phyloP scores from a whole-genome alignment of 2,888 invertebrate genomes.

The Iphiclides podalirius region DNA sequence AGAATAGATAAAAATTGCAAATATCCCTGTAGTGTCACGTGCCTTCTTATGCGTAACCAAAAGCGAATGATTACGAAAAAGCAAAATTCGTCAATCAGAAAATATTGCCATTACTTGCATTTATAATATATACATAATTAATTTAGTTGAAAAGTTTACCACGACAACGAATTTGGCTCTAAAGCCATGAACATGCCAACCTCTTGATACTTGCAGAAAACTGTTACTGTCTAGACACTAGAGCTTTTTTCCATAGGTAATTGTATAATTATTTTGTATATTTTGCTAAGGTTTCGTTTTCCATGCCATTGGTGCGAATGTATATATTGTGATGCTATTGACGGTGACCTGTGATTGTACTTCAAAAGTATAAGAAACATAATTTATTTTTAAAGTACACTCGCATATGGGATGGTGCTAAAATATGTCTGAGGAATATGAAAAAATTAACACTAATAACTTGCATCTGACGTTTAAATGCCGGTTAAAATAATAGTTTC shows the following conservation, averaged over 20 bases:
- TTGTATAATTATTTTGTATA: conserved; percentile 21
- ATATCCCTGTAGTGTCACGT: neutral
- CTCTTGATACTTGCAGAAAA: conserved; percentile 24
- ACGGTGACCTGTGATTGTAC: conserved; percentile 53
- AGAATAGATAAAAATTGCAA: conserved; percentile 30
- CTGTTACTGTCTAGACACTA: conserved; percentile 23
- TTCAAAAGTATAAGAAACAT: conserved; percentile 36
- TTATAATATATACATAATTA: conserved; percentile 73
- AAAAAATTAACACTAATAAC: conserved; percentile 30
- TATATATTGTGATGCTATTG: conserved; percentile 33
- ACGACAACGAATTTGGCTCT: conserved; percentile 47
- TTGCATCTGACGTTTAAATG: conserved; percentile 6
- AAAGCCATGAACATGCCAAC: conserved; percentile 62
- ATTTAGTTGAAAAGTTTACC: conserved; percentile 52
- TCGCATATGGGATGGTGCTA: conserved; percentile 70
- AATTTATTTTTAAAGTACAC: conserved; percentile 45
- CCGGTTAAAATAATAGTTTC: neutral
- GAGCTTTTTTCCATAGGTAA: conserved; percentile 31
- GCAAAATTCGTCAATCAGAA: conserved; percentile 52
- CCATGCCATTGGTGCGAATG: conserved; percentile 34
- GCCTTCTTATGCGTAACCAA: neutral
- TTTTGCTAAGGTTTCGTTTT: conserved; percentile 27
- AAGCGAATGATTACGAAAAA: conserved; percentile 11
- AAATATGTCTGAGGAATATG: conserved; percentile 30
- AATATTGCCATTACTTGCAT: conserved; percentile 78